These are phyloP conservation scores for Malurus cyaneus DNA, from an alignment of 2,113 vertebrate species.

Conservation along the genomic window DNA sequence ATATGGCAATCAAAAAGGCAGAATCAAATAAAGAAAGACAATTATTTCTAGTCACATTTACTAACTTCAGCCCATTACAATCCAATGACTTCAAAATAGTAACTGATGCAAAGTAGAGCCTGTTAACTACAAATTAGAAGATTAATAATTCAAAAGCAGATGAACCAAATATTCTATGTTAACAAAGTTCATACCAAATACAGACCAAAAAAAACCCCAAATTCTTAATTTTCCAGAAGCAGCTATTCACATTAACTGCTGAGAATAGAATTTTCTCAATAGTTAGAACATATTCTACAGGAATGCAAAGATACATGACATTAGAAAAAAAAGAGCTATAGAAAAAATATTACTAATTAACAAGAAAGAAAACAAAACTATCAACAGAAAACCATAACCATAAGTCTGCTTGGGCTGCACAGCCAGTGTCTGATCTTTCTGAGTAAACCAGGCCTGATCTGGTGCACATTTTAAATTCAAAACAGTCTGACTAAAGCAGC, in stretches of 20 bases:
- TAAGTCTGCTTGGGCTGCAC: not conserved
- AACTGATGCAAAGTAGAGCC: not conserved
- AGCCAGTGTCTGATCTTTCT: not conserved
- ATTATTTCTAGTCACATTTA: not conserved
- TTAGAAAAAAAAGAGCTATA: not conserved
- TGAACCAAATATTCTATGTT: not conserved
- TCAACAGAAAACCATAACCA: not conserved
- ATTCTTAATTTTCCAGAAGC: not conserved
- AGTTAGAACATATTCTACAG: not conserved
- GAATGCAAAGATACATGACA: not conserved
- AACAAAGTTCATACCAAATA: not conserved
- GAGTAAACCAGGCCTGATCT: not conserved
- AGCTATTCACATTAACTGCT: not conserved
- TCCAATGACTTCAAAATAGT: not conserved
- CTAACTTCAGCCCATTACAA: not conserved
- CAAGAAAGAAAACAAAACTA: not conserved
- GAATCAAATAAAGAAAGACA: not conserved
- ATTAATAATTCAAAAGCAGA: not conserved
- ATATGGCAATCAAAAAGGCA: not conserved
- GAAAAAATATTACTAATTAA: not conserved
- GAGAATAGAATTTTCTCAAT: not conserved
- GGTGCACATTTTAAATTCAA: not conserved
- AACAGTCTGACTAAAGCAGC: not conserved
- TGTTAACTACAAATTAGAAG: not conserved
- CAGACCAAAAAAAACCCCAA: not conserved